These are phyloP conservation scores for Rhinolophus ferrumequinum DNA, from an alignment of 2,113 vertebrate genomes.

Conservation along the genomic window DNA sequence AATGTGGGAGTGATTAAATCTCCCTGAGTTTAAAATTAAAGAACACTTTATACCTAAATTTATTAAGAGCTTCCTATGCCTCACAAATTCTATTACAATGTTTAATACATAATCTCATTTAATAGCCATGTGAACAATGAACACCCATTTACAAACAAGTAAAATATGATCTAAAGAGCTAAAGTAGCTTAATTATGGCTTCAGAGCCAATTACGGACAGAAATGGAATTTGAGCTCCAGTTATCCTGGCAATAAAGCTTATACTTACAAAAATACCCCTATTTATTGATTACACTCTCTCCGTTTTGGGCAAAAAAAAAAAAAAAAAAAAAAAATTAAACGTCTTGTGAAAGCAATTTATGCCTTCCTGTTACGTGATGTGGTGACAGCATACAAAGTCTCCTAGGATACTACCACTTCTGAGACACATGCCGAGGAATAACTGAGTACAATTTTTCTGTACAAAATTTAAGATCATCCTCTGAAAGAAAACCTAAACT, in stretches of 20 bases:
- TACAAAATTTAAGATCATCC: neutral
- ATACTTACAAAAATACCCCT: neutral
- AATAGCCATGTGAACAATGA: neutral
- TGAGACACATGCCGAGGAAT: neutral
- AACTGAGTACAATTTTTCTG: neutral
- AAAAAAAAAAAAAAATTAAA: neutral
- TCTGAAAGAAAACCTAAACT: conserved; percentile 36
- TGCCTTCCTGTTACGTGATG: neutral
- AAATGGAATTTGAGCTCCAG: neutral
- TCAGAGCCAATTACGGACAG: neutral
- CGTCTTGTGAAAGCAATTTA: neutral
- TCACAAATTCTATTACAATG: neutral
- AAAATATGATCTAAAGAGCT: neutral
- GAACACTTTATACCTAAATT: neutral
- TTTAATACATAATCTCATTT: neutral
- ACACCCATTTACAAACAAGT: neutral
- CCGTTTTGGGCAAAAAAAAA: neutral
- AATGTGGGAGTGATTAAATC: neutral
- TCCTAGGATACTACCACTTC: neutral
- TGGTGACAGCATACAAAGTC: neutral
- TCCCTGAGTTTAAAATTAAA: neutral
- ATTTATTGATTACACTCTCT: neutral
- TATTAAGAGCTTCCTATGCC: neutral
- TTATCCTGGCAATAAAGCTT: neutral
- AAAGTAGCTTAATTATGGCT: neutral